Evolutionary conservation across 2,113 vertebrate genomes (phyloP).

Genomic region (Haemorhous mexicanus): DNA sequence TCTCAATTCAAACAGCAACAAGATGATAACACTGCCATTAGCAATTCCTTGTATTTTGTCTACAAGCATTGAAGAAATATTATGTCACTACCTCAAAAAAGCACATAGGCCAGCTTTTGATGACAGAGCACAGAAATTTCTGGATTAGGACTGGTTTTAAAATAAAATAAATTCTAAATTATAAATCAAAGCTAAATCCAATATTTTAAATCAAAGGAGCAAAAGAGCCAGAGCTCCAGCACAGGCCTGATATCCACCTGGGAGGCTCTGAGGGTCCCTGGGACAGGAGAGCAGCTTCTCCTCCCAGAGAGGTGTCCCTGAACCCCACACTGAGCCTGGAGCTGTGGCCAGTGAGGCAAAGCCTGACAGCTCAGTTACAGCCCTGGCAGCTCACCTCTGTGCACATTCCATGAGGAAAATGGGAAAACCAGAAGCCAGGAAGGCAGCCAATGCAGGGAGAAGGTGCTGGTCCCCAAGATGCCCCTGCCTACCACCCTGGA

Average conservation of each 20-base stretch:
- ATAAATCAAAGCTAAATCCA: no score
- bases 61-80: background rate
- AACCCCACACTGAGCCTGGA: background rate
- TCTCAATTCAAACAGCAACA: background rate
- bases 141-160: no score
- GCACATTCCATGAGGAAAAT: background rate
- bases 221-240: background rate
- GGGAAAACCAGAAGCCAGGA: background rate
- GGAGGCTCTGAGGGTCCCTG: background rate
- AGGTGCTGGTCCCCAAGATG: accelerated
- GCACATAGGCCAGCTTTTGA: background rate
- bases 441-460: background rate
- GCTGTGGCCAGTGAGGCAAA: background rate
- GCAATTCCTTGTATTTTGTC: background rate
- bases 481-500: background rate
- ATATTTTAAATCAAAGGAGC: no score
- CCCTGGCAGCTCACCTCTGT: background rate
- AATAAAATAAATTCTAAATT: no score
- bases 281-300: background rate
- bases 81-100: background rate
- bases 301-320: background rate
- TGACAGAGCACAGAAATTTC: background rate
- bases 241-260: accelerated
- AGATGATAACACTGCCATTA: background rate
- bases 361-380: background rate